Conservation (phyloP, 2,797 vertebrate genomes). For the Protonibea diacanthus region DNA sequence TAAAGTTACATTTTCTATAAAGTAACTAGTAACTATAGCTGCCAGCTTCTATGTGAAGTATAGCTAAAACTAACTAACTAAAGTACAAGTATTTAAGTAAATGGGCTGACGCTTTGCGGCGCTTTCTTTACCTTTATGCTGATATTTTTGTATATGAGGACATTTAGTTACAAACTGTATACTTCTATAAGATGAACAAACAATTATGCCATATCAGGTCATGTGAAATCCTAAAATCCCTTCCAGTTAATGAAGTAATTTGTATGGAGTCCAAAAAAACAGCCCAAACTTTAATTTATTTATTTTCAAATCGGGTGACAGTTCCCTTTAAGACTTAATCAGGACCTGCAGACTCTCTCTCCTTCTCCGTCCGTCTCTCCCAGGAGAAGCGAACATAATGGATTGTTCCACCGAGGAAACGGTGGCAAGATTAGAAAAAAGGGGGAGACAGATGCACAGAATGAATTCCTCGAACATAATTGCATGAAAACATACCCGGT, state of each 20-base stretch:
- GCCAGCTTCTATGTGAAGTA: no score
- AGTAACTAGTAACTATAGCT: no score
- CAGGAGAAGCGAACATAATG: slow-evolving; percentile 45
- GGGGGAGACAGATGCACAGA: slow-evolving; percentile 32
- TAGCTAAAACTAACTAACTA: no score
- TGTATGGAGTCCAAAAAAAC: not conserved
- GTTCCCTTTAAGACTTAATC: slow-evolving; percentile 59
- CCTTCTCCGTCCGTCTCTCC: slow-evolving; percentile 12
- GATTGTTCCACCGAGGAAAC: slow-evolving; percentile 45
- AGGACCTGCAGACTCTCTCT: slow-evolving; percentile 45
- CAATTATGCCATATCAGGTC: no score
- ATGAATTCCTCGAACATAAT: slow-evolving; percentile 45
- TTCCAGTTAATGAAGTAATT: not conserved
- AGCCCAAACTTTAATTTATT: slow-evolving; percentile 18
- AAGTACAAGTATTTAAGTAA: not conserved
- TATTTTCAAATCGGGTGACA: slow-evolving; percentile 12
- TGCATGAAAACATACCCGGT: slow-evolving; percentile 26
- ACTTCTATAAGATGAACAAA: no score
- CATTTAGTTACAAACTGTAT: not conserved
- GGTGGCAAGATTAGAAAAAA: slow-evolving; percentile 47
- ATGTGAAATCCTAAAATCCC: no score
- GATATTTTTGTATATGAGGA: not conserved
- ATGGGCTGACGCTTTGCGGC: not conserved
- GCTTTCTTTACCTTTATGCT: not conserved
- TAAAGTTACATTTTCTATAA: not conserved